phyloP scores from a whole-genome alignment of 2,888 invertebrate genomes.

The Brenthis hecate region DNA sequence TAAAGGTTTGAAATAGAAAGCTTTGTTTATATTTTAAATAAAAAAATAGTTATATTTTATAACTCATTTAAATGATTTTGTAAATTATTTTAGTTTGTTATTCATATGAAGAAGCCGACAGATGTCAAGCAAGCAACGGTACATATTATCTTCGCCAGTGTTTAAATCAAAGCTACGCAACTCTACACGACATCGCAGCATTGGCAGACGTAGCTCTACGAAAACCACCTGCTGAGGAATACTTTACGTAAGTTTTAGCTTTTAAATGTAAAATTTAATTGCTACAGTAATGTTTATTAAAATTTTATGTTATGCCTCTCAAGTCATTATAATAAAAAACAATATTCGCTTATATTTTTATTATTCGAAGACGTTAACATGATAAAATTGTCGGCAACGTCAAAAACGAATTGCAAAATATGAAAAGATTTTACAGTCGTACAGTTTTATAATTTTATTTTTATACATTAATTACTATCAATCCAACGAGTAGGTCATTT shows the following conservation, averaged over 20 bases:
- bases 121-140: slow-evolving; percentile 82
- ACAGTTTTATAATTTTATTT: too few relatives aligned
- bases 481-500: too few relatives aligned
- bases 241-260: slow-evolving; percentile 84
- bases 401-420: too few relatives aligned
- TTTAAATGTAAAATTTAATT: not conserved
- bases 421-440: too few relatives aligned
- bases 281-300: not conserved
- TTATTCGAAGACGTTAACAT: too few relatives aligned
- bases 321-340: too few relatives aligned
- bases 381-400: too few relatives aligned
- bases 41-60: not conserved
- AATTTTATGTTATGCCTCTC: too few relatives aligned
- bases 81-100: slow-evolving; percentile 82
- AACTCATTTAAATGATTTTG: not conserved
- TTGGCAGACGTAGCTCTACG: slow-evolving; percentile 81
- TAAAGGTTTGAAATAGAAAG: not conserved
- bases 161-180: slow-evolving; percentile 81
- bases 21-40: not conserved
- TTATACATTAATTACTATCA: too few relatives aligned
- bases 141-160: slow-evolving; percentile 85
- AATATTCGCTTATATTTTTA: too few relatives aligned
- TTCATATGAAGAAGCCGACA: slow-evolving; percentile 85
- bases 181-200: slow-evolving; percentile 78
- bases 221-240: slow-evolving; percentile 87